Evolutionary conservation across 2,888 invertebrate genomes (phyloP), one percentile per base, ranked within the genome.

Genomic region (Pollenia angustigena): DNA sequence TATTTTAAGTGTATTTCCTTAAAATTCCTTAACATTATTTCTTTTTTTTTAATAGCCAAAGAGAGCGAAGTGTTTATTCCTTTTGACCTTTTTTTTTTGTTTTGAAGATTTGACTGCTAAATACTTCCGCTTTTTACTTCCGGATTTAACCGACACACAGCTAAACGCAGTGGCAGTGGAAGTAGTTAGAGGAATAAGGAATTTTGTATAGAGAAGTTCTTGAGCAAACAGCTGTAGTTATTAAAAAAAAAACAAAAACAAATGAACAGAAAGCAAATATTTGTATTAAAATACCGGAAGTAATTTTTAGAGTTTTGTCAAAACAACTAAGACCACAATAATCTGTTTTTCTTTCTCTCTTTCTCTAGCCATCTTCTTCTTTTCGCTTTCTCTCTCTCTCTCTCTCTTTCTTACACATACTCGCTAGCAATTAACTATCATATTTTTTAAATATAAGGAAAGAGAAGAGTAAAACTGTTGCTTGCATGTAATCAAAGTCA

Each of bases 121-220:
- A 85, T 81, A 81, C 81, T 85, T 85, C 85, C 85, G 81, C 66
- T 74, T 78, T 85, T 78, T 81, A 81, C 87, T 87, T 87, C 87
- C 87, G 87, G 80, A 87, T 84, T 87, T 87, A 75, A 71, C 40
- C 56, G 58, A 60, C 46, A 58, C 23, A 64, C 42, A 18, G 46
- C 32, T 56, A 44, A 75, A 11, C 48, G 18, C 40, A 60, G 1
- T 52, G 9, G 12, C 46, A 46, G 14, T 78, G 72, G 66, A 56
- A 74, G 66, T 72, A 58, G 54, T 64, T 10, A 44, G 14, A 50
- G 18, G 9, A 54, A 54, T 32, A 46, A 66, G 48, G 11, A 16
- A 76, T 76, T 76, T 76, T 62, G 0, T 32, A 32, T 50, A 72
- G n/a, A 11, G n/a, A 60, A 75, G 52, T 81, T 75, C 60, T 71